Evolutionary conservation across 2,888 invertebrate species (phyloP).

Genomic region (Cheilosia impressa): DNA sequence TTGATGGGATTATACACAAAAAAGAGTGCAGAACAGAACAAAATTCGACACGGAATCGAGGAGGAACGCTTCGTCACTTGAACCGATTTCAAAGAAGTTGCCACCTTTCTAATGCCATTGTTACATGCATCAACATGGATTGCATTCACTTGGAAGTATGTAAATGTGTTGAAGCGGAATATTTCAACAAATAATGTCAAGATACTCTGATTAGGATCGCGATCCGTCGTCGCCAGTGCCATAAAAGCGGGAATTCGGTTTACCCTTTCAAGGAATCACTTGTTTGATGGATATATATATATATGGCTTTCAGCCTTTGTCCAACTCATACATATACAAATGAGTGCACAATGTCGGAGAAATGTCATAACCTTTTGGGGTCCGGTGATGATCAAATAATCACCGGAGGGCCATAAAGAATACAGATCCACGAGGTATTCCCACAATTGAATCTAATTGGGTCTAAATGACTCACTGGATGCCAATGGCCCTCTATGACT

Average conservation of each 20-base stretch:
- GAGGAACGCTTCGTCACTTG: slow-evolving; percentile 60
- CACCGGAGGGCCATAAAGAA: slow-evolving; percentile 43
- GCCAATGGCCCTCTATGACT: slow-evolving; percentile 14
- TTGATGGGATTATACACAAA: slow-evolving; percentile 54
- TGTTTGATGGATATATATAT: slow-evolving; percentile 20
- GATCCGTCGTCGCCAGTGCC: slow-evolving; percentile 38
- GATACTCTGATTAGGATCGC: slow-evolving; percentile 52
- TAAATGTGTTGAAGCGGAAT: slow-evolving; percentile 27
- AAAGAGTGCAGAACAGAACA: slow-evolving; percentile 7
- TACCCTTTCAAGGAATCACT: slow-evolving; percentile 51
- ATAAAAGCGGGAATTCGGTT: slow-evolving; percentile 27
- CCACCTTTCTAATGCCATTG: slow-evolving; percentile 71
- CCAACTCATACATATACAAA: slow-evolving; percentile 33
- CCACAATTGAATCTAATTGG: slow-evolving; percentile 72
- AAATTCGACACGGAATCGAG: slow-evolving; percentile 16
- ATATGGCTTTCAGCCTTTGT: slow-evolving; percentile 30
- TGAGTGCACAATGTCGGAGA: slow-evolving; percentile 34
- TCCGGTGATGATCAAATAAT: slow-evolving; percentile 25
- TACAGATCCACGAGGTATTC: slow-evolving; percentile 12
- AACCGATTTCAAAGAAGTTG: slow-evolving; percentile 58
- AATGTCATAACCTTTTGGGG: slow-evolving; percentile 62
- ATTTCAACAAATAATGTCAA: slow-evolving; percentile 59
- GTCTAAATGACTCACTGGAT: slow-evolving; percentile 64
- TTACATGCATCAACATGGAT: slow-evolving; percentile 65
- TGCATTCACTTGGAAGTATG: slow-evolving; percentile 27